Percentiles rank a stretch among this genome's conserved stretches.
These are phyloP conservation scores for Volucella inflata DNA, from an alignment of 2,888 invertebrate genomes.

Conservation along the genomic window DNA sequence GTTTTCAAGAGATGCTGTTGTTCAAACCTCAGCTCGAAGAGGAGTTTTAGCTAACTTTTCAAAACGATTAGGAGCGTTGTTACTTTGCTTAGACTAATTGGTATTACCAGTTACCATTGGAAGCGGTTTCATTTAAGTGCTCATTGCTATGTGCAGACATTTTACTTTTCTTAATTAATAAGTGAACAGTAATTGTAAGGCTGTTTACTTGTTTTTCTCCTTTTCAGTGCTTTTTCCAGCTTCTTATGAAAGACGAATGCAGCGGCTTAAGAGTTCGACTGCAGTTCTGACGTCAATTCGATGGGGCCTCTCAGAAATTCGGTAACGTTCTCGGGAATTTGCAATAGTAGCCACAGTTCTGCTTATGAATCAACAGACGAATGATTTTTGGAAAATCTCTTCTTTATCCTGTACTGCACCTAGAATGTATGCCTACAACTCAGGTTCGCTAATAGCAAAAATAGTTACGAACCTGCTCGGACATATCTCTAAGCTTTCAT, in stretches of 20 bases:
- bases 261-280: not conserved
- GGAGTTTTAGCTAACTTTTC: not conserved
- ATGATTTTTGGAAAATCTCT: not conserved
- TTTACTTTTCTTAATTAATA: not conserved
- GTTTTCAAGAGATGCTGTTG: conserved; percentile 76
- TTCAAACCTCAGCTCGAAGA: not conserved
- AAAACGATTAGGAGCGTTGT: conserved; percentile 50
- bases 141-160: too few relatives aligned
- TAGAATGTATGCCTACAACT: too few relatives aligned
- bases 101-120: conserved; percentile 10
- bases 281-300: conserved; percentile 42
- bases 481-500: too few relatives aligned
- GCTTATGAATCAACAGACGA: conserved; percentile 36
- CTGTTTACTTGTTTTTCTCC: not conserved
- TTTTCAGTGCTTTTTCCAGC: not conserved
- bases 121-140: conserved; percentile 7
- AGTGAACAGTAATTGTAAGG: not conserved
- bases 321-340: conserved; percentile 59
- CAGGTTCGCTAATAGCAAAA: too few relatives aligned
- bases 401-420: too few relatives aligned
- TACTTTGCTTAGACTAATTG: conserved; percentile 51
- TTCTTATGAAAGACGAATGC: conserved; percentile 7
- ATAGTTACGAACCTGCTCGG: too few relatives aligned
- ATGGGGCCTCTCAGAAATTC: not conserved
- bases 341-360: conserved; percentile 32